These are phyloP conservation scores for Sebastes melanostomus DNA, from an alignment of 2,797 vertebrate genomes.

Conservation along the genomic window DNA sequence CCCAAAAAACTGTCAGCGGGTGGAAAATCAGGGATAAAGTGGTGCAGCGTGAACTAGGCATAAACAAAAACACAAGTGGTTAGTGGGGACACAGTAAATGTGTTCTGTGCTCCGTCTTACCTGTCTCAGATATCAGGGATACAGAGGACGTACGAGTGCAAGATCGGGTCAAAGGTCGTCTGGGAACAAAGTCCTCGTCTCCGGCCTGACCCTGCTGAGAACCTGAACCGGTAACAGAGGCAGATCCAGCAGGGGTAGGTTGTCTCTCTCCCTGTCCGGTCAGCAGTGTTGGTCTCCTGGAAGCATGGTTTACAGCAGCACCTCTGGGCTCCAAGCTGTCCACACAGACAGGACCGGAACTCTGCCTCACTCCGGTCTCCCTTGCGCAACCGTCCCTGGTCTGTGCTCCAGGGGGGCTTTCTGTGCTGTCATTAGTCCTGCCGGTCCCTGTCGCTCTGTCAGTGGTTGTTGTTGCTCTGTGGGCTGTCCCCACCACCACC, in stretches of 20 bases:
- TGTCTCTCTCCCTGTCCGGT: conserved; percentile 17
- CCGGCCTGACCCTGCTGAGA: conserved; percentile 48
- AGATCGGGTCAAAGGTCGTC: conserved; percentile 93
- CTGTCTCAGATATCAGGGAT: conserved; percentile 89
- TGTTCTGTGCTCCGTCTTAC: conserved; percentile 75
- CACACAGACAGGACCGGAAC: background rate
- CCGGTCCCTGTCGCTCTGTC: conserved; percentile 27
- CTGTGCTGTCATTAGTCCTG: conserved; percentile 13
- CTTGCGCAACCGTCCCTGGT: background rate
- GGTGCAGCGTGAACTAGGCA: no score
- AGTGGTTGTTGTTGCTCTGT: conserved; percentile 11
- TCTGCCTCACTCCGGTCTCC: background rate
- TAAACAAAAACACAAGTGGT: background rate
- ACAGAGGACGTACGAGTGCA: conserved; percentile 90
- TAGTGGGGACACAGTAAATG: background rate
- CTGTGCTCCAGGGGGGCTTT: background rate
- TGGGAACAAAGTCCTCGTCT: conserved; percentile 82
- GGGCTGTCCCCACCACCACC: background rate
- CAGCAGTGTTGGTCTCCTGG: conserved; percentile 5
- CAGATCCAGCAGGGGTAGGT: background rate
- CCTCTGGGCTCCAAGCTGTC: conserved; percentile 13
- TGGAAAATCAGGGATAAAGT: background rate
- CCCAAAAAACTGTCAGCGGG: no score
- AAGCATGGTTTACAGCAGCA: background rate
- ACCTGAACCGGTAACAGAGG: background rate